Evolutionary conservation across 2,888 invertebrate species (phyloP), one percentile per base, ranked within the genome.

Genomic region (Tubulanus polymorphus): DNA sequence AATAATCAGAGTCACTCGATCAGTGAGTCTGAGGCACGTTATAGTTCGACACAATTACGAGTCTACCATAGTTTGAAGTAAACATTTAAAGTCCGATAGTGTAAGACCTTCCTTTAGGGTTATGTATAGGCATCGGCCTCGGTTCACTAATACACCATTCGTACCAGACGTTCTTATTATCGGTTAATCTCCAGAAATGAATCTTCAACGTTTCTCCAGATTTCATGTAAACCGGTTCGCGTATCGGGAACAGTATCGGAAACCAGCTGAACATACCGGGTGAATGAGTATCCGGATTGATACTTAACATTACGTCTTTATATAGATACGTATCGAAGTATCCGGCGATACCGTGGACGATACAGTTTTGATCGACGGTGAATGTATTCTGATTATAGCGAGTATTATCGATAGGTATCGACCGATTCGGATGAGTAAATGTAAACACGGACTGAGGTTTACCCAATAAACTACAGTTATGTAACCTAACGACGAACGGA

Each of bases 211-310:
- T 81, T 55, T 89, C 86, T 1, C 87, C 89, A 55, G 84, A 84
- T 53, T 84, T 84, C 1, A 95, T 78, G 58, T 87, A 84, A 50
- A 92, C 72, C 0, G 91, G 91, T 51, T 86, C 87, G 88, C 90
- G 67, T n/a, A 93, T 85, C 8, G 97, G 96, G 74, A 97, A 93
- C 69, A 90, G 90, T 63, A 95, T 90, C 5, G 97, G 95, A 78
- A 97, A 99, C 99, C 99, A 99, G 60, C 93, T 93, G 71, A 93
- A 90, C 93, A 99, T 93, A 66, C 91, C 91, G 1, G 85, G 84
- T 23, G 94, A 92, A 76, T 93, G 91, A 1, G 90, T 90, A 47
- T 85, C 83, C 1, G 97, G 96, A 68, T 90, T 87, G 70, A 93
- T 96, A 41, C 96, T 96, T 48, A 99, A 82, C 67, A 81, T 85